Conservation (phyloP, 1,140 invertebrate genomes). For the Macrotrachela quadricornifera region DNA sequence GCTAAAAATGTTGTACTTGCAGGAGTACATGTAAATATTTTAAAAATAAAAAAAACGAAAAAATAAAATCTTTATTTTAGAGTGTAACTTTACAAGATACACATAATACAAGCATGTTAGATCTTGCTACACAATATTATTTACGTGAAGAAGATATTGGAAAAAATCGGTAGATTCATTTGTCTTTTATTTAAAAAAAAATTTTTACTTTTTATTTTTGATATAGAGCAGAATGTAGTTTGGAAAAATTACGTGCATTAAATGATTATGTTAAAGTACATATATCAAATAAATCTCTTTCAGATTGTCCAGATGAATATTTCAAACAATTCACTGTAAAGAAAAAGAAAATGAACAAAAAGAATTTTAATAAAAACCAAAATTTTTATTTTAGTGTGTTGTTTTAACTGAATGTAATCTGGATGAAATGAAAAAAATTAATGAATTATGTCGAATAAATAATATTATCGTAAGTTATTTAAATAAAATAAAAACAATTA, state of each 20-base stretch:
- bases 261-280: constrained; percentile 76
- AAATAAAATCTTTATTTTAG: too few species aligned
- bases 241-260: constrained; percentile 49
- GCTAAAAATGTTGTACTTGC: constrained; percentile 28
- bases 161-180: not conserved
- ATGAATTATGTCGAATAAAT: not conserved
- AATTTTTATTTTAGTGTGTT: constrained; percentile 38
- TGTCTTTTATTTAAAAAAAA: not conserved
- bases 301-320: too few species aligned
- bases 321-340: too few species aligned
- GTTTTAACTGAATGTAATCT: not conserved
- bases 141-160: constrained; percentile 2
- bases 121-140: not conserved
- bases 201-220: constrained; percentile 11
- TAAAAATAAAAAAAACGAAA: too few species aligned
- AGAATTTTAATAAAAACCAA: constrained; percentile 49
- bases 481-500: not conserved
- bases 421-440: constrained; percentile 1
- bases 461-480: not conserved
- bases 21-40: constrained; percentile 12
- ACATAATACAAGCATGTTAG: not conserved
- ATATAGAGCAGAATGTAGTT: constrained; percentile 58
- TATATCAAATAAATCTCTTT: constrained; percentile 40
- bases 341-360: constrained; percentile 38
- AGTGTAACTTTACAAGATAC: not conserved